Evolutionary conservation across 1,140 invertebrate genomes (phyloP).

Genomic region (Drosophila arizonae): DNA sequence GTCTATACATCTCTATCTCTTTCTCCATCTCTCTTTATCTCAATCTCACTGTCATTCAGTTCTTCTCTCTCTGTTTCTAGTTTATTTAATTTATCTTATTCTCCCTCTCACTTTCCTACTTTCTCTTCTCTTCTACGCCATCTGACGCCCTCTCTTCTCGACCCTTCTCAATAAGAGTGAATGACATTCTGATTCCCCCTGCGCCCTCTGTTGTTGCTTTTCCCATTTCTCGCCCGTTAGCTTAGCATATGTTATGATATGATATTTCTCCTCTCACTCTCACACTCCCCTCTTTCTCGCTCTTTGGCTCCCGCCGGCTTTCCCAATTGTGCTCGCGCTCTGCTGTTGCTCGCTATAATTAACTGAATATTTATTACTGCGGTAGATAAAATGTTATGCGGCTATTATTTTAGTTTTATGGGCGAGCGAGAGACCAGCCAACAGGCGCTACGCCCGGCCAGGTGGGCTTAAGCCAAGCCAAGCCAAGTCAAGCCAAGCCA

Average conservation of each 20-base stretch:
- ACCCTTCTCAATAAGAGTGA: no score
- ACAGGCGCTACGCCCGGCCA: constrained; percentile 31
- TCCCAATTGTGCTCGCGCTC: neutral
- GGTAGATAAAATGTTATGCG: constrained; percentile 81
- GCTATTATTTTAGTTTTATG: constrained; percentile 82
- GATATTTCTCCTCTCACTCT: constrained; percentile 1
- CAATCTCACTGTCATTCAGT: no score
- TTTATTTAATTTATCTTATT: no score
- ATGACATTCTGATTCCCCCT: no score
- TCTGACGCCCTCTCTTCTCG: no score
- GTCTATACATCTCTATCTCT: no score
- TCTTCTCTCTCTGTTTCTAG: no score
- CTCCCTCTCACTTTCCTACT: no score
- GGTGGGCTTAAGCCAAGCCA: constrained; percentile 62
- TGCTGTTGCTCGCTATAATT: constrained; percentile 65
- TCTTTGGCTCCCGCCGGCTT: neutral
- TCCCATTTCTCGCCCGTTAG: neutral
- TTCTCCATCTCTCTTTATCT: neutral
- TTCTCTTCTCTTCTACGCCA: no score
- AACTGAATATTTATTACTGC: constrained; percentile 81
- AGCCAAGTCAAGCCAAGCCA: constrained; percentile 24
- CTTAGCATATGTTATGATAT: constrained; percentile 1
- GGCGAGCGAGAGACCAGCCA: constrained; percentile 45
- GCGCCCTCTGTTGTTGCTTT: no score
- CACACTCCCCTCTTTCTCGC: no score